phyloP scores from a whole-genome alignment of 2,888 invertebrate genomes.

The Tricholauxania praeusta region DNA sequence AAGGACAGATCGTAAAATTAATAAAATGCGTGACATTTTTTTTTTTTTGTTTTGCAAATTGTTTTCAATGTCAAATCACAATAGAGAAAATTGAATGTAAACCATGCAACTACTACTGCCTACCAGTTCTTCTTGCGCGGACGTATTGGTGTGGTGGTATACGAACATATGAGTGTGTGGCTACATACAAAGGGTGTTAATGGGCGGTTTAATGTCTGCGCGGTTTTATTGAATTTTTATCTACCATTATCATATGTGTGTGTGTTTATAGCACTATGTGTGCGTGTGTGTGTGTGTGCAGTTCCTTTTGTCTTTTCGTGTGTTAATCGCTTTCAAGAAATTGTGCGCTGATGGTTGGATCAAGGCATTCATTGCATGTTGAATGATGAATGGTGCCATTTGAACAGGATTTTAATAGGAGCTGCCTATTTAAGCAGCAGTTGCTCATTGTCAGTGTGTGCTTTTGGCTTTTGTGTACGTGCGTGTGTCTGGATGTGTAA shows the following conservation, averaged over 20 bases:
- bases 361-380: not conserved
- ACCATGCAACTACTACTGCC: not conserved
- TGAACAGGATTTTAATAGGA: constrained; percentile 15
- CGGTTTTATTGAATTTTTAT: constrained; percentile 13
- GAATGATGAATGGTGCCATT: constrained; percentile 12
- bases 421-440: constrained; percentile 5
- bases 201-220: constrained; percentile 27
- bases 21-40: constrained; percentile 23
- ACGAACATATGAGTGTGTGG: not conserved
- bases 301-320: not conserved
- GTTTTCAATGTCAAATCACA: constrained; percentile 49
- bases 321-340: not conserved
- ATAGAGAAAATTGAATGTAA: not conserved
- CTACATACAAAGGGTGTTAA: constrained; percentile 15
- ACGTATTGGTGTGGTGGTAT: not conserved
- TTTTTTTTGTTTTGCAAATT: constrained; percentile 31
- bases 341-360: not conserved
- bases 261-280: not conserved
- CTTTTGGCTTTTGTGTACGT: not conserved
- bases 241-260: not conserved
- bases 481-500: not conserved
- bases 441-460: not conserved
- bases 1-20: constrained; percentile 19
- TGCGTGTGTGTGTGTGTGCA: constrained; percentile 7
- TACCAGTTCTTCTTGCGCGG: not conserved